Conservation (phyloP, 1,140 invertebrate species). For the Meloidogyne chitwoodi region DNA sequence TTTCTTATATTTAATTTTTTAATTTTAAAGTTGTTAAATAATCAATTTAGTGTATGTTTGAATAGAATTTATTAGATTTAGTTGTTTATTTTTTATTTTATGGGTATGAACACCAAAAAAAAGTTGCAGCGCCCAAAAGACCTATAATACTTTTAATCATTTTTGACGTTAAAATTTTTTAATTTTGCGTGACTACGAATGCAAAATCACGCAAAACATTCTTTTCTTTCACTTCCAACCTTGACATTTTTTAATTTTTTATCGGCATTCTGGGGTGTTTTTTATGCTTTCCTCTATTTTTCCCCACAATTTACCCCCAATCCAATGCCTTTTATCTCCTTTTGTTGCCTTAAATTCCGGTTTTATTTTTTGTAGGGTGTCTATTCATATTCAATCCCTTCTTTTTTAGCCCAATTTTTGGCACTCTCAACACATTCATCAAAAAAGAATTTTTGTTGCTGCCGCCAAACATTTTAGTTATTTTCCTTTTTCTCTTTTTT, state of each 20-base stretch:
- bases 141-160: too few species aligned
- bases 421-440: neutral
- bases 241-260: neutral
- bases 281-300: neutral
- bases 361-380: neutral
- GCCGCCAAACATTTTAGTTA: neutral
- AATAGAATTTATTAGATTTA: too few species aligned
- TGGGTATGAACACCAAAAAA: too few species aligned
- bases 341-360: neutral
- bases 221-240: too few species aligned
- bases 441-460: neutral
- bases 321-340: neutral
- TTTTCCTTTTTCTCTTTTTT: neutral
- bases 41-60: too few species aligned
- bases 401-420: neutral
- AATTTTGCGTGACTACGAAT: too few species aligned
- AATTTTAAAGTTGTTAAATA: too few species aligned
- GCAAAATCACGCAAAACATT: too few species aligned
- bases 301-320: neutral
- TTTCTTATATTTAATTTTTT: too few species aligned
- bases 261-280: neutral
- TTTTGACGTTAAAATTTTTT: too few species aligned
- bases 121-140: too few species aligned
- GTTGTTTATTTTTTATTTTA: too few species aligned
- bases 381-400: neutral